These are phyloP conservation scores for Gastracanthus pulcherrimus DNA, from an alignment of 2,888 invertebrate genomes.

Conservation along the genomic window DNA sequence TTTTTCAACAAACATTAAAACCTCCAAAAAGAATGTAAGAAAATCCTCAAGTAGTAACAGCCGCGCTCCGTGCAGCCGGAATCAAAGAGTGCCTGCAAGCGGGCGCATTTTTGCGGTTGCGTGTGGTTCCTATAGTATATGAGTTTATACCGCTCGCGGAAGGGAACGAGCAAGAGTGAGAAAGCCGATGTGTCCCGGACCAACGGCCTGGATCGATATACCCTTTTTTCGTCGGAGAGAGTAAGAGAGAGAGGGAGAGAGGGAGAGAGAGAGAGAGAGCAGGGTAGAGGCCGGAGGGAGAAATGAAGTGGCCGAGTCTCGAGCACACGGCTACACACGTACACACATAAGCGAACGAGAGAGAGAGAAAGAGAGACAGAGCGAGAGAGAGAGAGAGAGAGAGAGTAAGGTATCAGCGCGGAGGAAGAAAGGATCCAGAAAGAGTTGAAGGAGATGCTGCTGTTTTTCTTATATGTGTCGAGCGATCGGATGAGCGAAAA, in stretches of 20 bases:
- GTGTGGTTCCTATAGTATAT: not conserved
- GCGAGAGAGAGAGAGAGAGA: not conserved
- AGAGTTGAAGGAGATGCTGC: no score
- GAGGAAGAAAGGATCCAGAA: no score
- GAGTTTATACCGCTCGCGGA: not conserved
- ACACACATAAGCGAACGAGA: not conserved
- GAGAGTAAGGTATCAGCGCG: constrained; percentile 4
- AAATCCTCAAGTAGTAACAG: no score
- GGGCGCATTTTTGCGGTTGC: not conserved
- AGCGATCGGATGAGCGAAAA: constrained; percentile 28
- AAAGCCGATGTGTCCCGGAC: constrained; percentile 67
- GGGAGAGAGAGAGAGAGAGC: constrained; percentile 55
- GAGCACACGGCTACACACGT: constrained; percentile 20
- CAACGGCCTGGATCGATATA: constrained; percentile 71
- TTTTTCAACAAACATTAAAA: no score
- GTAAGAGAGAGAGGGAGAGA: constrained; percentile 56
- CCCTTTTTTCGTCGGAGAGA: constrained; percentile 70
- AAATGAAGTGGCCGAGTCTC: constrained; percentile 42
- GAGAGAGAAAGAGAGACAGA: not conserved
- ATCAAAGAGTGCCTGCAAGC: no score
- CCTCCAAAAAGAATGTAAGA: no score
- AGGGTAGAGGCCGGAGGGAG: constrained; percentile 13
- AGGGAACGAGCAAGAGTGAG: constrained; percentile 51
- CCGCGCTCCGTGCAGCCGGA: no score
- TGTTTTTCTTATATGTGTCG: no score